These are phyloP conservation scores for Scelioninae gen. 1 DNA, from an alignment of 2,888 invertebrate genomes.

Conservation along the genomic window DNA sequence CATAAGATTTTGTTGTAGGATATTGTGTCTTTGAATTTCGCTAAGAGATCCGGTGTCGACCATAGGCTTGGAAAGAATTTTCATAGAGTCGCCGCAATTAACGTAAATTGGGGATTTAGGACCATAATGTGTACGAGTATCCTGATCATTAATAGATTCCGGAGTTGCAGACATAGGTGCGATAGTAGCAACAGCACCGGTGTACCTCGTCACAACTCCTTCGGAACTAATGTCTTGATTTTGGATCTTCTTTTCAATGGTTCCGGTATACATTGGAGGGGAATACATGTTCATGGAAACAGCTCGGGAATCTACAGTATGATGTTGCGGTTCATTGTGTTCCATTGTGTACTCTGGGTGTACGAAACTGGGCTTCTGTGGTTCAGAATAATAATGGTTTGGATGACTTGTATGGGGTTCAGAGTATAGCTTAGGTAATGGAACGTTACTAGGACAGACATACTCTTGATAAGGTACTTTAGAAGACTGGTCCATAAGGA, in stretches of 20 bases:
- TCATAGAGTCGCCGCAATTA: conserved; percentile 27
- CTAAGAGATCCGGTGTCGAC: too few relatives aligned
- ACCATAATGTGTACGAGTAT: conserved; percentile 6
- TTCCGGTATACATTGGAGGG: conserved; percentile 34
- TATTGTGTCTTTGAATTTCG: conserved; percentile 81
- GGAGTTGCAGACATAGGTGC: conserved; percentile 75
- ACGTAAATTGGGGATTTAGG: conserved; percentile 36
- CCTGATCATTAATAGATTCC: conserved; percentile 34
- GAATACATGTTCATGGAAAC: conserved; percentile 23
- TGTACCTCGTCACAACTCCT: conserved; percentile 81
- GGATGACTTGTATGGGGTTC: conserved; percentile 47
- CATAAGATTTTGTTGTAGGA: conserved; percentile 79
- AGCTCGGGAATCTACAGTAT: not conserved
- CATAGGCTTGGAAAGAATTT: too few relatives aligned
- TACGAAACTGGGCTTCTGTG: conserved; percentile 67
- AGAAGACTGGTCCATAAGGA: conserved; percentile 13
- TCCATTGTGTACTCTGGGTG: conserved; percentile 47
- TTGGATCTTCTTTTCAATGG: conserved; percentile 76
- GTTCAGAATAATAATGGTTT: conserved; percentile 64
- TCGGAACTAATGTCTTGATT: conserved; percentile 82
- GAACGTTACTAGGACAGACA: conserved; percentile 51
- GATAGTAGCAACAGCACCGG: conserved; percentile 81
- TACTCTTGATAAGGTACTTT: conserved; percentile 57
- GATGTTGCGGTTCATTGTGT: conserved; percentile 17
- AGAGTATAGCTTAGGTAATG: conserved; percentile 43